Conservation (phyloP, 2,888 invertebrate species). For the Drosophila bunnanda region DNA sequence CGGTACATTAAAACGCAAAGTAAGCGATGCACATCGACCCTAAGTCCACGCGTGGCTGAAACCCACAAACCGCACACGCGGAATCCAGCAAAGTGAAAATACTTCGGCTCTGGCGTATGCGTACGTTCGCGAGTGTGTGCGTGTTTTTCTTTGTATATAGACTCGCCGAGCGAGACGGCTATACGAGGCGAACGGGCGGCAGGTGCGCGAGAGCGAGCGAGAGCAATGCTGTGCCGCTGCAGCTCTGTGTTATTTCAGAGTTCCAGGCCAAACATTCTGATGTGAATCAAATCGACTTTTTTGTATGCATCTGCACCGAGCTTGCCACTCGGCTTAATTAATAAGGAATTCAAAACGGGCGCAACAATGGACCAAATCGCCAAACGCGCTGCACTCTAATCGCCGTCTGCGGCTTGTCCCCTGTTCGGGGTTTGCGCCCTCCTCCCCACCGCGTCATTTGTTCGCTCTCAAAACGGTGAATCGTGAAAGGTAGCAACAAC, state of each 20-base stretch:
- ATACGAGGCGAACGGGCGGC: constrained; percentile 37
- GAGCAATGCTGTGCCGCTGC: constrained; percentile 45
- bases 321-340: constrained; percentile 69
- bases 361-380: constrained; percentile 22
- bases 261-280: constrained; percentile 75
- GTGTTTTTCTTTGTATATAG: constrained; percentile 81
- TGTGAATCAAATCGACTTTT: constrained; percentile 76
- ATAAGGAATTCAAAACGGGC: constrained; percentile 65
- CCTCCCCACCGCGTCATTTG: constrained; percentile 26
- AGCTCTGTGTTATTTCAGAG: constrained; percentile 76
- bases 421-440: constrained; percentile 4
- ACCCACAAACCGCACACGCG: constrained; percentile 2
- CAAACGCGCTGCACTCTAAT: constrained; percentile 10
- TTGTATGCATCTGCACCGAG: constrained; percentile 56
- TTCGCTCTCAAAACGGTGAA: constrained; percentile 48
- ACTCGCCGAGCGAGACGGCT: constrained; percentile 60
- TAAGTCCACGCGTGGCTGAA: constrained; percentile 19
- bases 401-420: constrained; percentile 36
- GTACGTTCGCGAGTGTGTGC: constrained; percentile 54
- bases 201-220: constrained; percentile 61
- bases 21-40: constrained; percentile 42
- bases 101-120: constrained; percentile 66
- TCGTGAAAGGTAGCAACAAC: constrained; percentile 72
- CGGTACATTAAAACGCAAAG: constrained; percentile 56
- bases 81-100: constrained; percentile 68